Conservation (phyloP, 2,888 invertebrate genomes). For the Coenonympha arcania region DNA sequence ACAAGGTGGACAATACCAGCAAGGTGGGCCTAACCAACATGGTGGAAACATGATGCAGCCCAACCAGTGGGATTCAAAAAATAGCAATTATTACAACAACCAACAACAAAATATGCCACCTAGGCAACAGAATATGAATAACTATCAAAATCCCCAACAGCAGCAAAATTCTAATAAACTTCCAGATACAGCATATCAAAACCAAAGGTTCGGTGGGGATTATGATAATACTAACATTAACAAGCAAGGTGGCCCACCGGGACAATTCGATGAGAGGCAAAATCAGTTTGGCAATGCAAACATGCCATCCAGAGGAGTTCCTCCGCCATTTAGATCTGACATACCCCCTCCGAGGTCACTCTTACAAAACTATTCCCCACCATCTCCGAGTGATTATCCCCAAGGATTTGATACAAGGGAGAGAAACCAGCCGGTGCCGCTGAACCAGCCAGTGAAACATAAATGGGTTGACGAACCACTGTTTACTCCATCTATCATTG, state of each 20-base stretch:
- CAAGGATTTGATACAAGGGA: slow-evolving; percentile 29
- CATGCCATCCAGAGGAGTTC: slow-evolving; percentile 22
- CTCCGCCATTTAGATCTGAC: slow-evolving; percentile 30
- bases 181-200: slow-evolving; percentile 33
- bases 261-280: slow-evolving; percentile 41
- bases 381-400: slow-evolving; percentile 32
- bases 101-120: slow-evolving; percentile 13
- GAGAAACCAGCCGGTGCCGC: slow-evolving; percentile 16
- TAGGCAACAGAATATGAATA: slow-evolving; percentile 13
- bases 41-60: slow-evolving; percentile 14
- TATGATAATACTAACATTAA: slow-evolving; percentile 32
- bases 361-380: slow-evolving; percentile 32
- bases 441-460: slow-evolving; percentile 31
- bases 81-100: slow-evolving; percentile 29
- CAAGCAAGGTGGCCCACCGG: slow-evolving; percentile 30
- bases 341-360: slow-evolving; percentile 32
- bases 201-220: slow-evolving; percentile 30
- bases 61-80: slow-evolving; percentile 42
- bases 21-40: too few species aligned
- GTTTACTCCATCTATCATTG: slow-evolving; percentile 73
- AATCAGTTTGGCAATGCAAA: slow-evolving; percentile 32
- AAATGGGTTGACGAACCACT: slow-evolving; percentile 67
- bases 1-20: too few species aligned
- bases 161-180: slow-evolving; percentile 25
- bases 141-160: slow-evolving; percentile 11